Base-by-base conservation (phyloP, 1,140 invertebrate genomes). In the Ostrea edulis region DNA sequence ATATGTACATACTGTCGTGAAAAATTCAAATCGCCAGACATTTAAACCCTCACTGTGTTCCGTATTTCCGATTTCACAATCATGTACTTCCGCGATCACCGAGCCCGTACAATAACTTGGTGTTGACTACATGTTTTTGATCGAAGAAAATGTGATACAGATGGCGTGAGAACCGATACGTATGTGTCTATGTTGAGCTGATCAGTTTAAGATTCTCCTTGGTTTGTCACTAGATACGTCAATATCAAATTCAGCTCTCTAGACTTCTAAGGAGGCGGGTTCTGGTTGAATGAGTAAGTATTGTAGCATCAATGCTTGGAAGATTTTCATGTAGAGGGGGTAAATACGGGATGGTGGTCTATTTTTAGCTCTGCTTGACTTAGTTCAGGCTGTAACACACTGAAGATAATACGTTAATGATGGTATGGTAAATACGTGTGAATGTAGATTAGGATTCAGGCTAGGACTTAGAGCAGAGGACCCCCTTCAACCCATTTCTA, bases 61-160 rank as follows among this genome's bases (percentile, higher is more conserved):
- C 68, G 68, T 77, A 77, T 77, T 77, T 77, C 68, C 68, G 68
- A 77, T 77, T 35, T 77, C 68, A 62, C 29, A 77, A 77, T 25
- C 68, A 77, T 77, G 68, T 77, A 77, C 68, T 77, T 77, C 68
- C 68, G 68, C 14, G 68, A 77, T 77, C 68, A 35, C 29, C 29
- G 14, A 77, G 68, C 68, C 68, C 68, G 68, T 77, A 77, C 35
- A 20, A 62, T n/a, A 77, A 12, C 68, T 7, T 14, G 29, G 35
- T 77, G 58, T 62, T n/a, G 25, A 77, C 68, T 44, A 29, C 22
- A 62, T 62, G 68, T 22, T 77, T 77, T 25, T 35, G 68, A 77
- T 77, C 2, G 68, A 25, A 77, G 22, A 25, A 35, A 77, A 77
- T 35, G 29, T 29, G 68, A 14, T 77, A 77, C 68, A 77, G 68